Conservation (phyloP, 2,113 vertebrate genomes). For the Pachypanchax playfairii region DNA sequence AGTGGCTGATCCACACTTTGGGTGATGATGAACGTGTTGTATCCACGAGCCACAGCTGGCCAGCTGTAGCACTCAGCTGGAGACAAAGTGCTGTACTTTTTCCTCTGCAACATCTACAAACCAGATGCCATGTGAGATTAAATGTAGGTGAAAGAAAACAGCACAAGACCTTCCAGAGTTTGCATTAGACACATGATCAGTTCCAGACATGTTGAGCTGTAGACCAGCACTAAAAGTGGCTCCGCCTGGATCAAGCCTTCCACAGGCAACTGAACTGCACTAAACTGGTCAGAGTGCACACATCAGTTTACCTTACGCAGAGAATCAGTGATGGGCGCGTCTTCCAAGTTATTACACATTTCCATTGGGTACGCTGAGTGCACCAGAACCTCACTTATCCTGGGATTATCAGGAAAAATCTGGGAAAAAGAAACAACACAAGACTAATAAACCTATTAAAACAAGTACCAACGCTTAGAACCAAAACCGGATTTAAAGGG, state of each 20-base stretch:
- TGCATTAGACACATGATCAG: too few species aligned
- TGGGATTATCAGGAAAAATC: slow-evolving; percentile 33
- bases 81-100: slow-evolving; percentile 66
- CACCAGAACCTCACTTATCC: slow-evolving; percentile 44
- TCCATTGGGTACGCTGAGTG: slow-evolving; percentile 71
- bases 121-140: background rate
- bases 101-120: slow-evolving; percentile 79
- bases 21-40: slow-evolving; percentile 83
- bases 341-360: slow-evolving; percentile 78
- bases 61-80: slow-evolving; percentile 84
- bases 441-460: background rate
- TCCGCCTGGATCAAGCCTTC: too few species aligned
- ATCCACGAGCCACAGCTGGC: slow-evolving; percentile 85
- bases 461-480: background rate
- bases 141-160: background rate
- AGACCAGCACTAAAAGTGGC: too few species aligned
- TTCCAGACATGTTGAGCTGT: too few species aligned
- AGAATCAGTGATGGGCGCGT: slow-evolving; percentile 75
- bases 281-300: too few species aligned
- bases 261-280: too few species aligned
- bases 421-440: slow-evolving; percentile 12
- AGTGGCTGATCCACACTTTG: slow-evolving; percentile 80
- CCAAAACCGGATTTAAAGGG: too few species aligned
- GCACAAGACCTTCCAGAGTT: too few species aligned
- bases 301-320: slow-evolving; percentile 82